Evolutionary conservation across 2,113 vertebrate genomes (phyloP).

Genomic region (Anser cygnoides): DNA sequence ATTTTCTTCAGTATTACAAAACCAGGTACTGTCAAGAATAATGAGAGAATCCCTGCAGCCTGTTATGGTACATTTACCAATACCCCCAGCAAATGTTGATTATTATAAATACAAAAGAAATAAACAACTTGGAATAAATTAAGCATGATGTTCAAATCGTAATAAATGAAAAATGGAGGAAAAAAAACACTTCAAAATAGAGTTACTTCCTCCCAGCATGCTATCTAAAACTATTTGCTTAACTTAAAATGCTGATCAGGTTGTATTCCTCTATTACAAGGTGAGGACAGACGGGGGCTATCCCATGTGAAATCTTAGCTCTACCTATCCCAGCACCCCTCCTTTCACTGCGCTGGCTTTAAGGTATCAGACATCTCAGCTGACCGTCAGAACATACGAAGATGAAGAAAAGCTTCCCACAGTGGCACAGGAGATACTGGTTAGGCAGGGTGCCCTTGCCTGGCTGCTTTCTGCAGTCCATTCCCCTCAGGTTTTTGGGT

Average conservation of each 20-base stretch:
- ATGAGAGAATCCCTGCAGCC: not conserved
- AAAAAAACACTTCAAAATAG: not conserved
- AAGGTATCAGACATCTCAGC: not conserved
- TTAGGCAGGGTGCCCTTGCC: not conserved
- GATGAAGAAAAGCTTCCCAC: not conserved
- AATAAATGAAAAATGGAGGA: not conserved
- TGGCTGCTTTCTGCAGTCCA: not conserved
- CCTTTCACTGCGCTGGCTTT: not conserved
- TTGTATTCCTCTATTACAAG: not conserved
- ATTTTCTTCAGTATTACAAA: conserved; percentile 3
- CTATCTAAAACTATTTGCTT: not conserved
- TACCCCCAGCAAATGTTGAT: not conserved
- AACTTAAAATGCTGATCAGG: not conserved
- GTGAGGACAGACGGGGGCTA: not conserved
- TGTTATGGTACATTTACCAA: not conserved
- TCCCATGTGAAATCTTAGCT: not conserved
- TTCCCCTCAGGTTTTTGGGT: not conserved
- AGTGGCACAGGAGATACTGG: not conserved
- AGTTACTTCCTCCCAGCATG: not conserved
- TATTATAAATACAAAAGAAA: not conserved
- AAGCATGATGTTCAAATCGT: not conserved
- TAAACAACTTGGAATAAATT: not conserved
- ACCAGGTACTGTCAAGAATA: not conserved
- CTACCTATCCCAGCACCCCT: not conserved
- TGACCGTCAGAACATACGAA: not conserved